Conservation (phyloP, 1,140 invertebrate species). For the Zaprionus vittiger region DNA sequence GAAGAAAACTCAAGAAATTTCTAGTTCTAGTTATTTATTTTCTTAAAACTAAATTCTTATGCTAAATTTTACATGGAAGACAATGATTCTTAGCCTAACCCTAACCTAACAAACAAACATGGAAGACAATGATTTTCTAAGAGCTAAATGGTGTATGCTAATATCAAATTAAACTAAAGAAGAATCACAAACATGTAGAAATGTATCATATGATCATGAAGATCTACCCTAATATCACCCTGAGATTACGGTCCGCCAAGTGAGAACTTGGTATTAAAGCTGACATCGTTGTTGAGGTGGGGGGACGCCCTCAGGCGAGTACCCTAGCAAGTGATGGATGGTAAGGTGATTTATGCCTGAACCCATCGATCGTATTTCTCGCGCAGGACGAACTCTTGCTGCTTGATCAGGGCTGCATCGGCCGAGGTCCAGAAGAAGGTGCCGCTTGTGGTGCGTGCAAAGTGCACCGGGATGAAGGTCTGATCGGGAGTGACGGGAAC, state of each 20-base stretch:
- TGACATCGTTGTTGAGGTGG: conserved; percentile 83
- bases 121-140: conserved; percentile 80
- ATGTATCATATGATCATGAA: conserved; percentile 48
- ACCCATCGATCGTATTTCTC: conserved; percentile 87
- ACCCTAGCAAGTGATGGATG: background rate
- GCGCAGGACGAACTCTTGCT: conserved; percentile 85
- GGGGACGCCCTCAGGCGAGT: background rate
- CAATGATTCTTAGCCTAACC: conserved; percentile 70
- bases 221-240: conserved; percentile 81
- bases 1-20: conserved; percentile 17
- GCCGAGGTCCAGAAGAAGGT: conserved; percentile 89
- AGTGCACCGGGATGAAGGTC: conserved; percentile 87
- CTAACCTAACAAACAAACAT: conserved; percentile 79
- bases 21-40: conserved; percentile 51
- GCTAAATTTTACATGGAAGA: conserved; percentile 78
- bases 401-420: conserved; percentile 72
- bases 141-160: conserved; percentile 40
- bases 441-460: conserved; percentile 88
- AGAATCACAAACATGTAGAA: conserved; percentile 63
- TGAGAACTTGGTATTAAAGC: conserved; percentile 85
- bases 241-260: conserved; percentile 82
- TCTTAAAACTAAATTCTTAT: conserved; percentile 33
- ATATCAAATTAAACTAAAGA: conserved; percentile 25
- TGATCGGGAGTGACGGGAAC: conserved; percentile 86
- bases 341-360: conserved; percentile 85